These are phyloP conservation scores for Phyllotreta striolata DNA, from an alignment of 2,888 invertebrate species.

Conservation along the genomic window DNA sequence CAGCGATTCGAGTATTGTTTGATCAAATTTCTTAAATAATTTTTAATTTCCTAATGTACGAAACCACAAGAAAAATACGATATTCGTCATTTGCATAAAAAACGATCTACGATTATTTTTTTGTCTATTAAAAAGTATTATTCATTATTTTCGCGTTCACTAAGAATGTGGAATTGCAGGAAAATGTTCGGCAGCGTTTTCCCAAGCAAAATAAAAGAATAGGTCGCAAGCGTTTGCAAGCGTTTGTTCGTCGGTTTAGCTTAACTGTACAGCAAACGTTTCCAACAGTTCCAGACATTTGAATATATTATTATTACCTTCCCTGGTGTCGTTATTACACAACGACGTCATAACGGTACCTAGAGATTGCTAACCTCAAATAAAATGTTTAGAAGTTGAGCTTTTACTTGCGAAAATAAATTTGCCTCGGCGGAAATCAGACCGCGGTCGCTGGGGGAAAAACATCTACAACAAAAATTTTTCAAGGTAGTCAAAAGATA, in stretches of 20 bases:
- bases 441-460: conserved; percentile 51
- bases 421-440: conserved; percentile 59
- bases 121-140: too few species aligned
- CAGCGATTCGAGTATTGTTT: too few species aligned
- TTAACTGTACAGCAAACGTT: conserved; percentile 4
- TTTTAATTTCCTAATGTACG: too few species aligned
- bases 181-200: conserved; percentile 13
- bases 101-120: too few species aligned
- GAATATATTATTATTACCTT: conserved; percentile 28
- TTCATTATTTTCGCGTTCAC: background rate
- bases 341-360: conserved; percentile 36
- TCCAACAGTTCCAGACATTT: conserved; percentile 10
- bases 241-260: conserved; percentile 10
- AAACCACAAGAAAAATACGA: too few species aligned
- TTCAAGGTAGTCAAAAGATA: conserved; percentile 50
- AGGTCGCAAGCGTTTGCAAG: conserved; percentile 8
- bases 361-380: conserved; percentile 39
- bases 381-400: conserved; percentile 43
- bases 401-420: conserved; percentile 50
- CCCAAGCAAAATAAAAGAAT: conserved; percentile 12
- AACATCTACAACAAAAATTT: conserved; percentile 56
- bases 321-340: conserved; percentile 16
- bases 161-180: background rate
- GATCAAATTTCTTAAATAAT: too few species aligned
- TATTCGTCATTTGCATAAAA: too few species aligned